A percentile compares a stretch with the other conserved stretches of the same genome.
phyloP scores from a whole-genome alignment of 2,797 vertebrate species.

The Xyrichtys novacula region DNA sequence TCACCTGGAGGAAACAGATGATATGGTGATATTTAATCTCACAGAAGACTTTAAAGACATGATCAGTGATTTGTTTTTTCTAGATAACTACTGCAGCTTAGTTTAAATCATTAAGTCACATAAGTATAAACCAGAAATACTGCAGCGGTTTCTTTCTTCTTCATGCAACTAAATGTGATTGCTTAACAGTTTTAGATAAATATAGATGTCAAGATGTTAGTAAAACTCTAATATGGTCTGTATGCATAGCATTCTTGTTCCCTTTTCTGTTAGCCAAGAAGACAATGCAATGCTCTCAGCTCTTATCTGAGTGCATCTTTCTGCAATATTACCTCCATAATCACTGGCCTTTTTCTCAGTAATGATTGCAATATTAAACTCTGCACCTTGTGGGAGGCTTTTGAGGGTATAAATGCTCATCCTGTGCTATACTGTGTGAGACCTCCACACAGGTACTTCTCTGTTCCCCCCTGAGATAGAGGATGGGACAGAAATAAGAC shows the following conservation, averaged over 20 bases:
- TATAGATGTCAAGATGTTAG: too few relatives aligned
- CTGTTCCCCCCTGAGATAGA: constrained; percentile 54
- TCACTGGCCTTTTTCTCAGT: background rate
- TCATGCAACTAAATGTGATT: too few relatives aligned
- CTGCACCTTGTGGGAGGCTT: constrained; percentile 30
- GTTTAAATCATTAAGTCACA: background rate
- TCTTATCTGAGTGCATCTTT: background rate
- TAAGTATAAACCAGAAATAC: background rate
- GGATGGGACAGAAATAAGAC: constrained; percentile 47
- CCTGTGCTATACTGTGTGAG: constrained; percentile 62
- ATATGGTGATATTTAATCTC: constrained; percentile 9
- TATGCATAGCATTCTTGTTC: too few relatives aligned
- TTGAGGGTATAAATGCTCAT: constrained; percentile 35
- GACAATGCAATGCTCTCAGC: background rate
- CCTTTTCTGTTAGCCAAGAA: background rate
- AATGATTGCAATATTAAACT: constrained; percentile 32
- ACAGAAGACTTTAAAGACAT: background rate
- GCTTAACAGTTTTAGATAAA: too few relatives aligned
- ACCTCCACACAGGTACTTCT: constrained; percentile 50
- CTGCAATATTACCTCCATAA: background rate
- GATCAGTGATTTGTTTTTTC: background rate
- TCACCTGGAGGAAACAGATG: constrained; percentile 72
- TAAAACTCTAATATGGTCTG: too few relatives aligned
- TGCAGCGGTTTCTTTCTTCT: background rate
- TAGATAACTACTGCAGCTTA: background rate